Conservation (phyloP, 2,113 vertebrate species). For the Gymnogyps californianus region DNA sequence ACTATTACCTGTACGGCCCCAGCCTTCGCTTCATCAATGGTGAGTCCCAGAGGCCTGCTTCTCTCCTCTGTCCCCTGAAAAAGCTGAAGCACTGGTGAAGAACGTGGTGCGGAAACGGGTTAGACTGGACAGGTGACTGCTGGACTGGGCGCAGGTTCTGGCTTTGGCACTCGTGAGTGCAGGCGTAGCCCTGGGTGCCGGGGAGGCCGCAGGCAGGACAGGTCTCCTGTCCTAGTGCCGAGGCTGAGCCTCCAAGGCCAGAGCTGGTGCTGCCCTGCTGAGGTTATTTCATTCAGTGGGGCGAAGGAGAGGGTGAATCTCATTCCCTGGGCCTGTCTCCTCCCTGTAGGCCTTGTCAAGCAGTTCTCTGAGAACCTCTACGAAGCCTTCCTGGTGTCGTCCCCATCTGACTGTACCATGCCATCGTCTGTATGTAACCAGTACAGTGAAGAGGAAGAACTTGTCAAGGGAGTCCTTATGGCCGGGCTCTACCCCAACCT, state of each 20-base stretch:
- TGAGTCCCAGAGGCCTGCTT: not conserved
- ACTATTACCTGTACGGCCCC: conserved; percentile 77
- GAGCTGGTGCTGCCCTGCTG: not conserved
- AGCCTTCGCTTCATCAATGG: conserved; percentile 92
- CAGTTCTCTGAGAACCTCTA: conserved; percentile 93
- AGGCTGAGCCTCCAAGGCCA: not conserved
- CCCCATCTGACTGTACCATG: conserved; percentile 75
- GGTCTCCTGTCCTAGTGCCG: rapidly evolving
- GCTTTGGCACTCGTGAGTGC: rapidly evolving
- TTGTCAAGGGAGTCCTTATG: conserved; percentile 91
- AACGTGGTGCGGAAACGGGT: rapidly evolving
- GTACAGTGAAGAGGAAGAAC: conserved; percentile 86
- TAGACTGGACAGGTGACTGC: rapidly evolving
- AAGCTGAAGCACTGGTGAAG: not conserved
- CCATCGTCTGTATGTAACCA: conserved; percentile 80
- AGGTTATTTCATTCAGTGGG: rapidly evolving
- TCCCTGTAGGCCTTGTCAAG: conserved; percentile 83
- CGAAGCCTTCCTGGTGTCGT: conserved; percentile 82
- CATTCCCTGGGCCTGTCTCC: not conserved
- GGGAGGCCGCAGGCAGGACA: not conserved
- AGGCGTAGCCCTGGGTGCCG: not conserved
- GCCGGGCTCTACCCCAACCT: conserved; percentile 96
- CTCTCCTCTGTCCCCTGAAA: not conserved
- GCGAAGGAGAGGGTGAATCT: not conserved
- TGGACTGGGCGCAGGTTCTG: rapidly evolving